A percentile compares a stretch with the other conserved stretches of the same genome.
Conservation (phyloP, 1,140 invertebrate genomes). For the Zophobas atratus region DNA sequence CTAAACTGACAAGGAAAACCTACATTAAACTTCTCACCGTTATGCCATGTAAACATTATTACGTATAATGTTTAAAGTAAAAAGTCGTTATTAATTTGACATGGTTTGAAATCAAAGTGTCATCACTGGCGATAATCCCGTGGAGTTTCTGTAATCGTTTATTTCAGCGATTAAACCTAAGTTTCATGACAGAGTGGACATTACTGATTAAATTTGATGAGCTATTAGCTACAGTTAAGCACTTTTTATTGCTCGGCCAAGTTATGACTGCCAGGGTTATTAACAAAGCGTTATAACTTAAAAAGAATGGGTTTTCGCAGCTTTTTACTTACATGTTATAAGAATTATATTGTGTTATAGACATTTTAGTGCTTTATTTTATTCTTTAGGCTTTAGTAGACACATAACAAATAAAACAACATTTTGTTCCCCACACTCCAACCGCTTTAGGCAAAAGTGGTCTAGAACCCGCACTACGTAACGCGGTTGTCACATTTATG, state of each 20-base stretch:
- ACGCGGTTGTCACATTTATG: too few species aligned
- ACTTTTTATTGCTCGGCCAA: constrained; percentile 25
- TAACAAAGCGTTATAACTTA: constrained; percentile 27
- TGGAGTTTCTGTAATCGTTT: constrained; percentile 23
- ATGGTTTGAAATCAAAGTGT: too few species aligned
- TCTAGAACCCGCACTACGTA: too few species aligned
- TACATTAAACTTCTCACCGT: background rate
- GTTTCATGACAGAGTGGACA: constrained; percentile 39
- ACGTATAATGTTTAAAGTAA: too few species aligned
- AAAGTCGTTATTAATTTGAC: too few species aligned
- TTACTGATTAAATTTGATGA: constrained; percentile 45
- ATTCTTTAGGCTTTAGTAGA: too few species aligned
- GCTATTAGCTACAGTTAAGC: constrained; percentile 29
- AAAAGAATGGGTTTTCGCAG: constrained; percentile 5
- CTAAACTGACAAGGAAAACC: background rate
- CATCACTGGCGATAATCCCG: background rate
- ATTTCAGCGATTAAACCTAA: constrained; percentile 34
- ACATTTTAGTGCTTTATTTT: too few species aligned
- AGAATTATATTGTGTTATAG: background rate
- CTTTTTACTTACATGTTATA: background rate
- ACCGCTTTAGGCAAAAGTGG: too few species aligned
- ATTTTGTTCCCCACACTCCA: too few species aligned
- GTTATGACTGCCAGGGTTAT: constrained; percentile 21
- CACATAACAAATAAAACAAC: too few species aligned
- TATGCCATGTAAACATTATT: too few species aligned